Conservation (phyloP, 2,113 vertebrate genomes). For the Kryptolebias marmoratus region DNA sequence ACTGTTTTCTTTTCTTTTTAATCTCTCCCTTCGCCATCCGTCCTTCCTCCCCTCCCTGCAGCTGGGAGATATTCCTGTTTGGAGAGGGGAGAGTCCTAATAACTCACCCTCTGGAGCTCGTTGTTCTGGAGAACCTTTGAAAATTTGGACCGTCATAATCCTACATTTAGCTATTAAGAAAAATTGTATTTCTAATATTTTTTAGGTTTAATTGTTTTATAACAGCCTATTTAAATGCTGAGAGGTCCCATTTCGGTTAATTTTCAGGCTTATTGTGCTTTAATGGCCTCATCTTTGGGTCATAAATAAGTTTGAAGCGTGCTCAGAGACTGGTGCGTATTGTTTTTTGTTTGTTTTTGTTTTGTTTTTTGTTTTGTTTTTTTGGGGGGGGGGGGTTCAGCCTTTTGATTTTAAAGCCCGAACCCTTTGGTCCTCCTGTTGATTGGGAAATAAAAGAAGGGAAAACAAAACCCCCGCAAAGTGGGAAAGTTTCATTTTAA, state of each 20-base stretch:
- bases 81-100: too few relatives aligned
- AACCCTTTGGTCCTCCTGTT: constrained; percentile 38
- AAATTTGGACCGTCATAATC: too few relatives aligned
- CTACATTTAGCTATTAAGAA: too few relatives aligned
- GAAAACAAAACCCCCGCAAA: constrained; percentile 39
- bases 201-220: too few relatives aligned
- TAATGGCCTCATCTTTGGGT: neutral
- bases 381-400: constrained; percentile 20
- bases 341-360: constrained; percentile 25
- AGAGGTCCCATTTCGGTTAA: neutral
- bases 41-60: constrained; percentile 9
- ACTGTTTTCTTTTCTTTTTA: constrained; percentile 61
- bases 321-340: constrained; percentile 53
- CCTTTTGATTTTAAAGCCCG: constrained; percentile 60
- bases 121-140: too few relatives aligned
- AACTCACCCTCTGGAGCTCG: too few relatives aligned
- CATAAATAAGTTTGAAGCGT: constrained; percentile 68
- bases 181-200: too few relatives aligned
- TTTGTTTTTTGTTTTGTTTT: too few relatives aligned
- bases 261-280: neutral
- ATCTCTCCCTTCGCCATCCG: neutral
- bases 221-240: too few relatives aligned
- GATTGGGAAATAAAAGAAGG: constrained; percentile 36
- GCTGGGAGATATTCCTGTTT: constrained; percentile 25
- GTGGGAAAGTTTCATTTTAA: constrained; percentile 63